Evolutionary conservation across 2,113 vertebrate species (phyloP).

Genomic region (Gulo gulo): DNA sequence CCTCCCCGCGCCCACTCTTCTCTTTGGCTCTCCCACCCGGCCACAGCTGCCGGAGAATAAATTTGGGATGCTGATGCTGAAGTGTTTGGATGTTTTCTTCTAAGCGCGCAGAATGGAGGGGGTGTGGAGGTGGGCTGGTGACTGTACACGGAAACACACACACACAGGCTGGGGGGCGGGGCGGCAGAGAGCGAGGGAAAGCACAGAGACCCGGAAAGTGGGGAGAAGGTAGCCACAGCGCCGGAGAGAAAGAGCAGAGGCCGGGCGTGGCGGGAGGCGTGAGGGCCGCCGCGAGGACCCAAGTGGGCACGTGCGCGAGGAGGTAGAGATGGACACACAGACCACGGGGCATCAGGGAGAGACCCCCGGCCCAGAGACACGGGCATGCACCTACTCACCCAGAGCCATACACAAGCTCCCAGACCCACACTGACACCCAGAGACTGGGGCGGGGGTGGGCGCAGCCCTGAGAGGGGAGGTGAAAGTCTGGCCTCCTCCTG

Average conservation of each 20-base stretch:
- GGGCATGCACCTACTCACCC: neutral
- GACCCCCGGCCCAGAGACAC: neutral
- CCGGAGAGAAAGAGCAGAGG: neutral
- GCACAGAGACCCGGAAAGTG: neutral
- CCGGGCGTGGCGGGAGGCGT: neutral
- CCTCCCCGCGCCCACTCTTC: neutral
- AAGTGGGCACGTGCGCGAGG: neutral
- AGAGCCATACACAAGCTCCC: neutral
- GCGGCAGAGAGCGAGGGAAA: neutral
- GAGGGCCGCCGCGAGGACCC: no score
- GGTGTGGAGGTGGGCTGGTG: neutral
- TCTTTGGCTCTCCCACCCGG: constrained; percentile 20
- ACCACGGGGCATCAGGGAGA: neutral
- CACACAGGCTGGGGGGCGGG: neutral
- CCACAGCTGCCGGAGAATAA: constrained; percentile 76
- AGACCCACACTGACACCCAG: neutral
- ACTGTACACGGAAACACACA: neutral
- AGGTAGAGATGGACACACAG: neutral
- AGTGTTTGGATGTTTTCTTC: constrained; percentile 63
- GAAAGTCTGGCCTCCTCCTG: neutral
- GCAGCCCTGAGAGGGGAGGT: neutral
- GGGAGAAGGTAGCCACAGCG: neutral
- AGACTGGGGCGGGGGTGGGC: neutral
- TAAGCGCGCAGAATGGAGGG: constrained; percentile 33
- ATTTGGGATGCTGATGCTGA: constrained; percentile 70